phyloP scores from a whole-genome alignment of 2,113 vertebrate genomes.

The Zingel zingel region DNA sequence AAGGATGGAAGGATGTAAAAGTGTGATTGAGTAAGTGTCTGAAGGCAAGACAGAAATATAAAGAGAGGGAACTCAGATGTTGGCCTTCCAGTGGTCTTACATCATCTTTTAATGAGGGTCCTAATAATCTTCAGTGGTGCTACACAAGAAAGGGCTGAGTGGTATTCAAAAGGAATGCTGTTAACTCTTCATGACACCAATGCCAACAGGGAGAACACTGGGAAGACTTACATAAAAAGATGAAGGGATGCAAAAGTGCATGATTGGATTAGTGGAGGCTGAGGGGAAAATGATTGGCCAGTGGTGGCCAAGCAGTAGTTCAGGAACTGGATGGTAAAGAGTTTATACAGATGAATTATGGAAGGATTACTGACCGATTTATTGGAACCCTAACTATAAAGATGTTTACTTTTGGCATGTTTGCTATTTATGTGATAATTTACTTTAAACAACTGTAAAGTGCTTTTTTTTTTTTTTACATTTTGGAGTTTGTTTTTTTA shows the following conservation, averaged over 20 bases:
- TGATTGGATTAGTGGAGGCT: constrained; percentile 44
- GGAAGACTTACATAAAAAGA: constrained; percentile 36
- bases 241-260: constrained; percentile 51
- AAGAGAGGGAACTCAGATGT: background rate
- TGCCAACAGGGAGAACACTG: constrained; percentile 37
- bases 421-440: background rate
- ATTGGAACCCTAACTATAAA: background rate
- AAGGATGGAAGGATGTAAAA: constrained; percentile 20
- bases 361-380: constrained; percentile 18
- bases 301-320: constrained; percentile 35
- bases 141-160: constrained; percentile 33
- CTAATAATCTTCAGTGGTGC: constrained; percentile 61
- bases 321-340: background rate
- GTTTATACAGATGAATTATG: constrained; percentile 7
- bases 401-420: too few species aligned
- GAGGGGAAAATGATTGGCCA: constrained; percentile 12
- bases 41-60: constrained; percentile 11
- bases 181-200: constrained; percentile 63
- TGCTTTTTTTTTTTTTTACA: too few species aligned
- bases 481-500: background rate
- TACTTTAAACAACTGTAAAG: background rate
- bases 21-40: constrained; percentile 31
- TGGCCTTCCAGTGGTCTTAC: constrained; percentile 59
- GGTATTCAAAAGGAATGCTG: constrained; percentile 65
- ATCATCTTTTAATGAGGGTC: constrained; percentile 74